These are phyloP conservation scores for Stegastes partitus DNA, from an alignment of 2,113 vertebrate species.

Conservation along the genomic window DNA sequence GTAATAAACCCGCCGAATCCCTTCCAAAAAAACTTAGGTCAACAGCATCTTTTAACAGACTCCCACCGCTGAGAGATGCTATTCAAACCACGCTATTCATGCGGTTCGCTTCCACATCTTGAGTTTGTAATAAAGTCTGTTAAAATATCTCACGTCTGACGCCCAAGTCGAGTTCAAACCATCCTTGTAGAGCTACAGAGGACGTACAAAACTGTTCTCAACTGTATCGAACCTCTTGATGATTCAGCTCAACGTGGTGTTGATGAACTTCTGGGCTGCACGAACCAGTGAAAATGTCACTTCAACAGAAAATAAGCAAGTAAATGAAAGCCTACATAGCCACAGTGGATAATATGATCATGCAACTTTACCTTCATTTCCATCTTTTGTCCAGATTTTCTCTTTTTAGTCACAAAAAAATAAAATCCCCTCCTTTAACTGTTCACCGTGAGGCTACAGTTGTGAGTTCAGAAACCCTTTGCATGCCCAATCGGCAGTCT, in stretches of 20 bases:
- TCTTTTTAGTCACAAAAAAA: slow-evolving; percentile 1
- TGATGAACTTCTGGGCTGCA: background rate
- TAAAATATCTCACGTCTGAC: background rate
- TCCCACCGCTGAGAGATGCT: background rate
- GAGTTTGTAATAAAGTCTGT: background rate
- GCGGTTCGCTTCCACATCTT: background rate
- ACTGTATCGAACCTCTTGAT: background rate
- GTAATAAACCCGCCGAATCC: background rate
- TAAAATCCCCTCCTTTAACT: too few species aligned
- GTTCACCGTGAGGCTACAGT: slow-evolving; percentile 14
- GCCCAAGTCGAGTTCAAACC: background rate
- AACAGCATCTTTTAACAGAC: background rate
- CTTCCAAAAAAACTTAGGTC: background rate
- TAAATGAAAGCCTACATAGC: background rate
- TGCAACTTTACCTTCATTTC: background rate
- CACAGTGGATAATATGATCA: slow-evolving; percentile 2
- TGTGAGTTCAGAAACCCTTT: background rate
- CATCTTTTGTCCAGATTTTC: slow-evolving; percentile 16
- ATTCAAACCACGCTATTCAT: background rate
- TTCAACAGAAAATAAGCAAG: background rate
- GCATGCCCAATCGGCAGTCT: background rate
- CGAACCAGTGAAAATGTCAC: background rate
- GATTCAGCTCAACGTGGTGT: background rate
- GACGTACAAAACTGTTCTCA: background rate
- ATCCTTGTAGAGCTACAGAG: background rate